phyloP scores from a whole-genome alignment of 2,797 vertebrate species.

The Capromys pilorides region DNA sequence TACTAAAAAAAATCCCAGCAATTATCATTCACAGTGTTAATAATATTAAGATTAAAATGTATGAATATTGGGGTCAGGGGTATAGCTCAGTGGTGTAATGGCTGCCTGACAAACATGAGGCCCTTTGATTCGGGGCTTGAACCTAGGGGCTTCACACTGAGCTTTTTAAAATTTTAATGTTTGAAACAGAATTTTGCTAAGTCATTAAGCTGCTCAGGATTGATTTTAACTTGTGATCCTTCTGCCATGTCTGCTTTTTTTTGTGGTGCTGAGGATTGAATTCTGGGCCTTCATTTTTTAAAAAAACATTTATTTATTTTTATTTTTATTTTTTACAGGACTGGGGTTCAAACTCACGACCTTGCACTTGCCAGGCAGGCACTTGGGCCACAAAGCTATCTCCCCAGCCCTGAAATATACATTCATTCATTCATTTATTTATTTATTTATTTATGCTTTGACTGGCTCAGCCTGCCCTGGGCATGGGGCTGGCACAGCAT shows the following conservation, averaged over 20 bases:
- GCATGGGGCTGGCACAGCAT: too few relatives aligned
- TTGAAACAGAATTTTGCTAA: neutral
- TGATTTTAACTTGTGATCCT: neutral
- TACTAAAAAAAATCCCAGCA: neutral
- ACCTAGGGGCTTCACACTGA: neutral
- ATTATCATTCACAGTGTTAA: neutral
- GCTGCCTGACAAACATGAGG: too few relatives aligned
- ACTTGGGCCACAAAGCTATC: too few relatives aligned
- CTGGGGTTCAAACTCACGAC: too few relatives aligned
- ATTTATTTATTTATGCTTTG: too few relatives aligned
- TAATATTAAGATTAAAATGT: neutral
- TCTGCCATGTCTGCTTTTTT: neutral
- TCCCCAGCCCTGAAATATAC: too few relatives aligned
- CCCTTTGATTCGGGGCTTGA: neutral
- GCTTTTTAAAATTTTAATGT: neutral
- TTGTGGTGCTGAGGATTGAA: neutral
- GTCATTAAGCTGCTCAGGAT: neutral
- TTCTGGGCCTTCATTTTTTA: neutral
- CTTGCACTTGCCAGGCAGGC: too few relatives aligned
- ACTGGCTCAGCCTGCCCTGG: too few relatives aligned
- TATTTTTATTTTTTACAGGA: too few relatives aligned
- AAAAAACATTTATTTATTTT: too few relatives aligned
- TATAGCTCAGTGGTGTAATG: too few relatives aligned
- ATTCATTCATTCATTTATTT: too few relatives aligned
- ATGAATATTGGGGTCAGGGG: neutral